phyloP scores from a whole-genome alignment of 2,113 vertebrate species.

The Xiphophorus hellerii region DNA sequence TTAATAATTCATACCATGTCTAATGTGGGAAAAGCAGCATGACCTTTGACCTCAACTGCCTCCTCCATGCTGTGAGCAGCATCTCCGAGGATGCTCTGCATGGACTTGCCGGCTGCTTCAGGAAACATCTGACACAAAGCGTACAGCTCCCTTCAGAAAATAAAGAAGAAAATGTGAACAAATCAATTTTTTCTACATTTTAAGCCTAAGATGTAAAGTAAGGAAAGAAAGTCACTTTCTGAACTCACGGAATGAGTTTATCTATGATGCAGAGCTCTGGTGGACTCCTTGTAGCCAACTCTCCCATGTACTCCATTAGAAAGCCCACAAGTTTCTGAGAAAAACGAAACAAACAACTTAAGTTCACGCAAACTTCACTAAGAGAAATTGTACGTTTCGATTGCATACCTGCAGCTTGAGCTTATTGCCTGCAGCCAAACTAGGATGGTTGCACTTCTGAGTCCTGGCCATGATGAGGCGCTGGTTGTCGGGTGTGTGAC shows the following conservation, averaged over 20 bases:
- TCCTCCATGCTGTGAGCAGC: conserved; percentile 85
- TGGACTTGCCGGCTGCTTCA: conserved; percentile 77
- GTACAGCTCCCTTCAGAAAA: conserved; percentile 83
- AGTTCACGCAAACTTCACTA: not conserved
- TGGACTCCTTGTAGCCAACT: conserved; percentile 80
- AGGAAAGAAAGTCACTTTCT: not conserved
- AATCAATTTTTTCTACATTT: not conserved
- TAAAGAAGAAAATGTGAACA: not conserved
- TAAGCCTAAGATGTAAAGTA: not conserved
- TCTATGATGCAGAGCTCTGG: conserved; percentile 86
- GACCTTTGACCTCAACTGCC: conserved; percentile 85
- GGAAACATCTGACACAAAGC: conserved; percentile 92
- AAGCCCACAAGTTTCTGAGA: conserved; percentile 91
- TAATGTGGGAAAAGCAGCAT: conserved; percentile 79
- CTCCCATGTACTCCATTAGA: conserved; percentile 90
- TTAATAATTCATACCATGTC: conserved; percentile 81
- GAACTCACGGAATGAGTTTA: conserved; percentile 87
- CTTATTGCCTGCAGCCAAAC: conserved; percentile 91
- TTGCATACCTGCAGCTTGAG: conserved; percentile 84
- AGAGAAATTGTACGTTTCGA: not conserved
- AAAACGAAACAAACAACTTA: not conserved
- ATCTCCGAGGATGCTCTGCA: conserved; percentile 84
- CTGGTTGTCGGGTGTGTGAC: conserved; percentile 84
- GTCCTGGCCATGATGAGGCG: conserved; percentile 88
- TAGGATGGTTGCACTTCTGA: conserved; percentile 91